Evolutionary conservation across 2,113 vertebrate genomes (phyloP).

Genomic region (Dicerorhinus sumatrensis): DNA sequence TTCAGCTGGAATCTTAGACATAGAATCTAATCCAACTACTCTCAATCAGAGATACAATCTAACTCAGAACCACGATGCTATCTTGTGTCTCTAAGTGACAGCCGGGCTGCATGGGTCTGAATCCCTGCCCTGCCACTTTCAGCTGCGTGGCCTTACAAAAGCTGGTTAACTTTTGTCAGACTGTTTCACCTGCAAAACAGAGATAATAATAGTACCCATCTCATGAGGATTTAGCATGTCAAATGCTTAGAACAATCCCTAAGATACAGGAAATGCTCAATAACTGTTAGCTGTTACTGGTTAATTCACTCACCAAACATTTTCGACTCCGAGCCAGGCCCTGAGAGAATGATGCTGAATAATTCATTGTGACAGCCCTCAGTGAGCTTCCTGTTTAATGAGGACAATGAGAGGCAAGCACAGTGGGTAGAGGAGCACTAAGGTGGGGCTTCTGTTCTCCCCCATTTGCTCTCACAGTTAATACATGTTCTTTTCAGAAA

Average conservation of each 20-base stretch:
- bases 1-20: background rate
- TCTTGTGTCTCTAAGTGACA: background rate
- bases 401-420: background rate
- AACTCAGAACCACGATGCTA: slow-evolving; percentile 20
- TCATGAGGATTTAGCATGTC: background rate
- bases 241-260: background rate
- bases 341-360: background rate
- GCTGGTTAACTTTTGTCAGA: background rate
- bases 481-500: slow-evolving; percentile 35
- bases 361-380: background rate
- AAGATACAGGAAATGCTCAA: background rate
- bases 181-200: background rate
- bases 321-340: background rate
- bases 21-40: slow-evolving; percentile 14
- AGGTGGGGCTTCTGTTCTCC: background rate
- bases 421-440: background rate
- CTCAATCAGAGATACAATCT: slow-evolving; percentile 16
- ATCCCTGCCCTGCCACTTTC: background rate
- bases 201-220: slow-evolving; percentile 5
- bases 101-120: background rate
- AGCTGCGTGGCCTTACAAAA: background rate
- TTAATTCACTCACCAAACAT: slow-evolving; percentile 23
- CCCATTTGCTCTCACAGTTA: background rate
- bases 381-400: background rate
- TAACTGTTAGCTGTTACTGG: background rate